phyloP scores from a whole-genome alignment of 2,113 vertebrate genomes.

The Budorcas taxicolor region DNA sequence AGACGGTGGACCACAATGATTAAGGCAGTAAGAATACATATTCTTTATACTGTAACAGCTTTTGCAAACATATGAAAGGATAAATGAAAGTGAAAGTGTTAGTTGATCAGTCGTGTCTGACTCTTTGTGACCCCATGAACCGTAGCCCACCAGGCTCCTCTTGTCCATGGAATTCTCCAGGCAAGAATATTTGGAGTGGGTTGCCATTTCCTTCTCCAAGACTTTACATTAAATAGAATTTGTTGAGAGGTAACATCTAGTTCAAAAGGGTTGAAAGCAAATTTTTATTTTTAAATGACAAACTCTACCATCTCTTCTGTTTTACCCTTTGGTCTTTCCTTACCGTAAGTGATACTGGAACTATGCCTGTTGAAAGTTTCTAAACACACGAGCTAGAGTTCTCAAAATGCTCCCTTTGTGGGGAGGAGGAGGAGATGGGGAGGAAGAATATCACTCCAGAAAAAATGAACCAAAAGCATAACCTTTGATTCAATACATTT shows the following conservation, averaged over 20 bases:
- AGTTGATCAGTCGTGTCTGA: neutral
- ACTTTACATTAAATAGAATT: neutral
- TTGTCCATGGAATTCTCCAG: neutral
- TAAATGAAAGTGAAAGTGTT: neutral
- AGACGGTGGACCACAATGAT: neutral
- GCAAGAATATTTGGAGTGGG: neutral
- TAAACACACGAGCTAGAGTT: neutral
- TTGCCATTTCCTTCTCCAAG: neutral
- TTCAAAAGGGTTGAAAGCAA: neutral
- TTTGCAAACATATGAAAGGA: neutral
- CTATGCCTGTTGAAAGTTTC: neutral
- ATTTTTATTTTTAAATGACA: neutral
- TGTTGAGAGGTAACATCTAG: neutral
- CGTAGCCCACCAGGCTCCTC: neutral
- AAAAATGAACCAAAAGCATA: neutral
- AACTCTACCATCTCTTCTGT: neutral
- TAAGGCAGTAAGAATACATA: neutral
- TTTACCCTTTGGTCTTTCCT: neutral
- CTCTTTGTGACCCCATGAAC: neutral
- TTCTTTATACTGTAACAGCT: neutral
- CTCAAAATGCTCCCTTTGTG: neutral
- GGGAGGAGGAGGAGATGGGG: neutral
- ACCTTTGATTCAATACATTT: constrained; percentile 11
- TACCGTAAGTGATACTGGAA: neutral
- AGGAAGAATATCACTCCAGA: neutral